These are phyloP conservation scores for human (Homo sapiens) DNA, from an alignment of 2,113 vertebrate species.

Conservation along the genomic window GRCh38 chr2:26310001-26310500, in stretches of 20 bases:
- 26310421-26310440: neutral
- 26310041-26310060: constrained; percentile 57
- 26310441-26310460: neutral
- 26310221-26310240: constrained; percentile 80
- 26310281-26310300: fast-evolving
- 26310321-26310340: fast-evolving
- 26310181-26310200: constrained; percentile 70
- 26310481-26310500: neutral
- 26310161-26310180: neutral
- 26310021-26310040: neutral
- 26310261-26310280: neutral
- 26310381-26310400: neutral
- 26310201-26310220: constrained; percentile 79
- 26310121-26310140: neutral
- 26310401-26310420: neutral
- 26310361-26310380: neutral
- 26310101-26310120: constrained; percentile 57
- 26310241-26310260: neutral
- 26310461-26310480: neutral
- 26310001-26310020: neutral
- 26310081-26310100: constrained; percentile 53
- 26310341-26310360: neutral
- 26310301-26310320: neutral
- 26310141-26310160: neutral
- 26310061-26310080: neutral